These are phyloP conservation scores for Drosophila sp. DNA, from an alignment of 1,140 invertebrate genomes.

Conservation along the genomic window DNA sequence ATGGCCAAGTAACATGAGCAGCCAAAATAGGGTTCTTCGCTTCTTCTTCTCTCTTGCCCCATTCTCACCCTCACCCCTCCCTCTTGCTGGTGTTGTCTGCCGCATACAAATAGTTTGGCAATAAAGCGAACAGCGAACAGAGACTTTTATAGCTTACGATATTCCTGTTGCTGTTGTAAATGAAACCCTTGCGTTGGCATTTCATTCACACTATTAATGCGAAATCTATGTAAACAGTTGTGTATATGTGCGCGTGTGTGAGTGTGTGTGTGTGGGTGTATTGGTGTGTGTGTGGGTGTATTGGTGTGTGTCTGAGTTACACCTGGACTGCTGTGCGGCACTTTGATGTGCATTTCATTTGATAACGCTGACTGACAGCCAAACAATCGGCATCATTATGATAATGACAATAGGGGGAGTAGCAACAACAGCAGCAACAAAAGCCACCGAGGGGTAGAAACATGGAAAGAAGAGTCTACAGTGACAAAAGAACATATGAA, in stretches of 20 bases:
- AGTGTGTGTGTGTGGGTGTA: neutral
- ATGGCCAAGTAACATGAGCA: slow-evolving; percentile 37
- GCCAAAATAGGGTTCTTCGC: neutral
- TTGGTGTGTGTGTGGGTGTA: neutral
- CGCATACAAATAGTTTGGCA: slow-evolving; percentile 54
- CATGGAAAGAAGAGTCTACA: neutral
- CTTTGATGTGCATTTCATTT: slow-evolving; percentile 55
- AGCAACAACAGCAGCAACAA: neutral
- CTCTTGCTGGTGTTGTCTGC: slow-evolving; percentile 18
- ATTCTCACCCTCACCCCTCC: too few relatives aligned
- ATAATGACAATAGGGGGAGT: slow-evolving; percentile 40
- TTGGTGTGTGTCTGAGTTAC: slow-evolving; percentile 18
- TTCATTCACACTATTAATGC: slow-evolving; percentile 31
- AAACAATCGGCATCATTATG: slow-evolving; percentile 55
- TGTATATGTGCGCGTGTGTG: neutral
- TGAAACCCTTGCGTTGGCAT: slow-evolving; percentile 30
- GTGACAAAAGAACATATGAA: slow-evolving; percentile 1
- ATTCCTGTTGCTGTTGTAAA: slow-evolving; percentile 24
- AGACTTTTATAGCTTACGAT: slow-evolving; percentile 20
- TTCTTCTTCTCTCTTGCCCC: neutral
- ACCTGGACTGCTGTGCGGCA: slow-evolving; percentile 31
- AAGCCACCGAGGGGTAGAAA: neutral
- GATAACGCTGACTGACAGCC: slow-evolving; percentile 26
- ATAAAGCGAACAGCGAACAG: slow-evolving; percentile 32
- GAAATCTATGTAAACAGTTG: slow-evolving; percentile 49